Base-by-base conservation (phyloP, 2,888 invertebrate species). In the Papilio elwesi region DNA sequence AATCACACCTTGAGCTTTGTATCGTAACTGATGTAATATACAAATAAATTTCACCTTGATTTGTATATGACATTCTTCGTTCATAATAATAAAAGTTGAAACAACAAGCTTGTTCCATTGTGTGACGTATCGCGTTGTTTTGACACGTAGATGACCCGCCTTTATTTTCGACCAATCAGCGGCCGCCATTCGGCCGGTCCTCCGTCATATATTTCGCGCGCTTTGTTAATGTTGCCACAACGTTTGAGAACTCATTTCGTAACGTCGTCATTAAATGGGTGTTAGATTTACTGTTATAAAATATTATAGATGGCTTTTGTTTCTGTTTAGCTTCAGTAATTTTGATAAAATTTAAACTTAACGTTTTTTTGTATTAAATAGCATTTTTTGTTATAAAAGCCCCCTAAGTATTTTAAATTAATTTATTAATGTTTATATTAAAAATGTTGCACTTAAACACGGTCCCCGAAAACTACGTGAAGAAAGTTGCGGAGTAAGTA, bases 261-360 rank as follows among this genome's bases (percentile, higher is more conserved):
- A 75, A 78, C 78, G 80, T 77, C 73, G 76, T 79, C 78, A 88
- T 90, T 92, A 92, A 93, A 93, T 93, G 93, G 93, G 92, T 90
- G 86, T 89, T 86, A 92, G 85, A 89, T 84, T 90, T 80, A 90
- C 88, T 78, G 84, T 85, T 83, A 91, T 89, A 75, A 89, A 86
- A 84, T 91, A 88, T 79, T 91, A 92, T 90, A 85, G 90, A 90
- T 88, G 94, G 95, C 83, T 95, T 83, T 91, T 95, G 90, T 89
- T 93, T 83, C 79, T 94, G 80, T 91, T 92, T 84, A 90, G 94
- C 83, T 92, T 95, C 88, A 92, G 94, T 92, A 90, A 94, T 94
- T 87, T 88, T 48, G 87, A 89, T 78, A 83, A 86, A 82, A 87
- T 88, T 85, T 90, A 62, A 51, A 59, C 69, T 10, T 68, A 64